Conservation (phyloP, 2,113 vertebrate species). For the Paralichthys olivaceus region DNA sequence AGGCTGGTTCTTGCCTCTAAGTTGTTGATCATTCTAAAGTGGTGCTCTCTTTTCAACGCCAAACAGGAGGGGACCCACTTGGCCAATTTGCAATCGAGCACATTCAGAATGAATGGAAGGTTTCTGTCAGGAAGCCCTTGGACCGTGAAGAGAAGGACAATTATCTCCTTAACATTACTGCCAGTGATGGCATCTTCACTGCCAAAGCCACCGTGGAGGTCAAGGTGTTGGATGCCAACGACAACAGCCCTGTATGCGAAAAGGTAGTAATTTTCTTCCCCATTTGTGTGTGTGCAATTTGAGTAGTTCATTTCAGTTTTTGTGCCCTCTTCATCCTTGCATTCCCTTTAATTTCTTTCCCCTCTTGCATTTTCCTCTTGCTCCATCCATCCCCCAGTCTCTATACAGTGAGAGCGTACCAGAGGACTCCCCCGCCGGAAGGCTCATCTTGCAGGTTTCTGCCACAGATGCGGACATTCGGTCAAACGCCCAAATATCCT, state of each 20-base stretch:
- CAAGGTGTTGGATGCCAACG: constrained; percentile 97
- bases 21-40: constrained; percentile 46
- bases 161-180: constrained; percentile 96
- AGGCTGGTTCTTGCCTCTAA: constrained; percentile 2
- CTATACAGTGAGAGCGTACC: constrained; percentile 88
- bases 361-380: background rate
- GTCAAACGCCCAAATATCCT: constrained; percentile 94
- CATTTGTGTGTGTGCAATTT: background rate
- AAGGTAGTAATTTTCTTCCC: constrained; percentile 82
- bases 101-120: constrained; percentile 96
- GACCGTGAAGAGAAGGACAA: constrained; percentile 94
- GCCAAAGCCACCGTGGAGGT: constrained; percentile 94
- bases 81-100: constrained; percentile 95
- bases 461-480: constrained; percentile 95
- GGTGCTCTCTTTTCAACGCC: constrained; percentile 44
- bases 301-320: background rate
- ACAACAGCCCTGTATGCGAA: constrained; percentile 95
- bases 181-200: constrained; percentile 94
- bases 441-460: constrained; percentile 90
- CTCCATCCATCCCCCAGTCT: constrained; percentile 73
- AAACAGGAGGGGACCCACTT: constrained; percentile 92
- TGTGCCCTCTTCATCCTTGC: background rate
- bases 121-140: constrained; percentile 92
- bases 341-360: constrained; percentile 20
- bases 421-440: constrained; percentile 90